Evolutionary conservation across 1,140 invertebrate species (phyloP), one percentile per base, ranked within the genome.

Genomic region (Polypedilum vanderplanki): DNA sequence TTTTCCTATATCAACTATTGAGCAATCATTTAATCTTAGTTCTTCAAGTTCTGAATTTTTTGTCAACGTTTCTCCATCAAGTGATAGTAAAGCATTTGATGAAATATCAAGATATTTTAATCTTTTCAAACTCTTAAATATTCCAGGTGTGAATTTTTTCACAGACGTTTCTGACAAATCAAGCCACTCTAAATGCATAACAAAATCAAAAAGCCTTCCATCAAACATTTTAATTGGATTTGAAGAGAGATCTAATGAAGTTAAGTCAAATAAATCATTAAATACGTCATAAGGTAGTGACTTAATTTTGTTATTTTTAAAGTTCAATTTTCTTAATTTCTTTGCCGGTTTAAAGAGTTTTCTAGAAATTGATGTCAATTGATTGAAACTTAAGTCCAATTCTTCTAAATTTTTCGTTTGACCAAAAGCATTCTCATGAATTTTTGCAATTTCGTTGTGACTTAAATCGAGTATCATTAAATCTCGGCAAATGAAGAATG

Each of bases 41-140:
- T 70, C 65, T 20, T 70, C 65, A 18, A 70, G 17, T 20, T 70
- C 65, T 7, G 65, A 5, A 22, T 70, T 70, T 9, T 70, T 20
- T 3, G 8, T 70, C 15, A 70, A 18, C 65, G 20, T 20, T 9
- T 70, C 65, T 7, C 65, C 65, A 18, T 70, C 65, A 12, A 70
- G 65, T 12, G 20, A 18, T 20, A 9, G 17, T 1, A 70, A 18
- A 3, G n/a, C 2, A 18, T 70, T 70, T 9, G n/a, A 9, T n/a
- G 65, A 70, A 20, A 70, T 70, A 20, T 70, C 65, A 20, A 70
- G 65, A 18, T 18, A 70, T 20, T 22, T 70, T 20, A 70, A 70
- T 70, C 65, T 18, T 8, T 22, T 18, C 10, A 70, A 70, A 5
- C 20, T 70, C 20, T 22, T 70, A 7, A 70, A 70, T 2, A 18